Evolutionary conservation across 2,888 invertebrate species (phyloP), one percentile per base, ranked within the genome.

Genomic region (Odontocerum albicorne): DNA sequence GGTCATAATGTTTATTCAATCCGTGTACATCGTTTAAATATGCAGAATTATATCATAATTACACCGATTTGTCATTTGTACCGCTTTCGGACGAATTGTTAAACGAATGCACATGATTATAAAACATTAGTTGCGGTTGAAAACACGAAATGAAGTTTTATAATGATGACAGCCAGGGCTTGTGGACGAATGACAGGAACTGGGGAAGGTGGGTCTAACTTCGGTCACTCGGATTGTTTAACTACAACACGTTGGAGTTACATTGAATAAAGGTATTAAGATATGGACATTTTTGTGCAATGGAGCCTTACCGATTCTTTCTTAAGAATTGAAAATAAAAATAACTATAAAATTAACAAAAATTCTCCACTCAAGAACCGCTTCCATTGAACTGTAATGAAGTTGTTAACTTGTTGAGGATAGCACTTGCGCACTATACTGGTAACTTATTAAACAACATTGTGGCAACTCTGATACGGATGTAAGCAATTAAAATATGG

Each of bases 1-100:
- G 55, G 55, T 55, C 55, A 55, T 50, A 46, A 53, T 55, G 55
- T 55, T 55, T 55, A 55, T 50, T 50, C 50, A 50, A 40, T 20
- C 44, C 22, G 32, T 49, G 32, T 52, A 38, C 39, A 52, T 35
- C 16, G 35, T 16, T 19, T 4, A 47, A 35, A 35, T 22, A 36
- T 20, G 33, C 19, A 13, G 20, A 33, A 45, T 17, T 13, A 32
- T n/a, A n/a, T n/a, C n/a, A n/a, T n/a, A n/a, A n/a, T n/a, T n/a
- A n/a, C n/a, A n/a, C n/a, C n/a, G n/a, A n/a, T n/a, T n/a, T n/a
- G n/a, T n/a, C n/a, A n/a, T n/a, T n/a, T n/a, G n/a, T n/a, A n/a
- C n/a, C n/a, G n/a, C n/a, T n/a, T n/a, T n/a, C n/a, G n/a, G n/a
- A n/a, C n/a, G n/a, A n/a, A n/a, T n/a, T n/a, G n/a, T n/a, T n/a